Conservation (phyloP, 2,888 invertebrate species). For the Caenorhabditis afra region DNA sequence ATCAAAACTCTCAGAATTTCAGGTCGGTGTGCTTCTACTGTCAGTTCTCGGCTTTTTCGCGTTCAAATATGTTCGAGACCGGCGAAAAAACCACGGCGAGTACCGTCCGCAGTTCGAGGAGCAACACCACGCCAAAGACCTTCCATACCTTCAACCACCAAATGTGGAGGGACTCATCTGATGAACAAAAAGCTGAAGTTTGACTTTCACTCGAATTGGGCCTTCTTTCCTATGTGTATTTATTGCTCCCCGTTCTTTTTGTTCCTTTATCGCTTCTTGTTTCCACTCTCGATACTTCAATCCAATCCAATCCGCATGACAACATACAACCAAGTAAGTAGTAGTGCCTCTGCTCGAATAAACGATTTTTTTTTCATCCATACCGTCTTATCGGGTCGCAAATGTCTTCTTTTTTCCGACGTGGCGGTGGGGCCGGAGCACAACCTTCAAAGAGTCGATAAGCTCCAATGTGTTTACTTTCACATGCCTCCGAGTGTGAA, state of each 20-base stretch:
- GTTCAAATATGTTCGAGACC: conserved; percentile 68
- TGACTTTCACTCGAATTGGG: conserved; percentile 31
- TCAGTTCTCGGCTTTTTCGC: conserved; percentile 67
- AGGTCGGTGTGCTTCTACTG: conserved; percentile 67
- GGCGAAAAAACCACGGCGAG: conserved; percentile 77
- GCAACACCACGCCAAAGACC: conserved; percentile 76
- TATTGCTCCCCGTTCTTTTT: conserved; percentile 52
- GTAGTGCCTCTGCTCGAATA: conserved; percentile 18
- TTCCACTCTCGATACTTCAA: too few relatives aligned
- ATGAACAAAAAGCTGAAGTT: conserved; percentile 9
- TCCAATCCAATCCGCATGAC: conserved; percentile 24
- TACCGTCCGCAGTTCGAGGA: conserved; percentile 79
- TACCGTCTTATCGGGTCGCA: conserved; percentile 12
- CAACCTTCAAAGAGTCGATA: conserved; percentile 54
- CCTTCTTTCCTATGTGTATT: conserved; percentile 47
- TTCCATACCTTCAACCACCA: conserved; percentile 78
- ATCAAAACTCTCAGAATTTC: conserved; percentile 7
- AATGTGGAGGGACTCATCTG: conserved; percentile 76
- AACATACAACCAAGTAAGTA: conserved; percentile 2
- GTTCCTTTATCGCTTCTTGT: not conserved
- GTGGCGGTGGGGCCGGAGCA: conserved; percentile 21
- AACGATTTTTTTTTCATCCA: conserved; percentile 23
- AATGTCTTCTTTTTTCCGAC: conserved; percentile 17
- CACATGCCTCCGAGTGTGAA: conserved; percentile 13
- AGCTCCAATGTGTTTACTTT: conserved; percentile 23